phyloP scores from a whole-genome alignment of 2,888 invertebrate genomes.

The Lacanobia wlatinum region DNA sequence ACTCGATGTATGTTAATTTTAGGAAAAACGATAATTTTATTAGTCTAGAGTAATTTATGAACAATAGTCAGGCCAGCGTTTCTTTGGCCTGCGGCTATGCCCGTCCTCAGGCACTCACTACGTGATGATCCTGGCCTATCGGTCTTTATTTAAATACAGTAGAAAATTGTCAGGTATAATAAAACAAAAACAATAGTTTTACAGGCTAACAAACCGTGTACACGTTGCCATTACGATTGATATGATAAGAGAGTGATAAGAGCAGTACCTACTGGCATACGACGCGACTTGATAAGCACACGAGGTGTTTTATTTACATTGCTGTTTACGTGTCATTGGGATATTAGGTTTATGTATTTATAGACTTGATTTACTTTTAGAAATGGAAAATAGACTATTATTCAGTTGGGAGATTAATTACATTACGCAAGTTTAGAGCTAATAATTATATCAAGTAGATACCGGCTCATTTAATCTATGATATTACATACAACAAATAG shows the following conservation, averaged over 20 bases:
- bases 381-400: neutral
- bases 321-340: conserved; percentile 31
- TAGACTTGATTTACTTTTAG: neutral
- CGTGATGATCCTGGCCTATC: too few relatives aligned
- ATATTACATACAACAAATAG: neutral
- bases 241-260: conserved; percentile 65
- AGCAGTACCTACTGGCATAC: neutral
- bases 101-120: too few relatives aligned
- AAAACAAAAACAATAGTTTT: conserved; percentile 52
- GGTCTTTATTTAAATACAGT: neutral
- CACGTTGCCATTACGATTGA: conserved; percentile 52
- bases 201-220: conserved; percentile 47
- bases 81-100: too few relatives aligned
- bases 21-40: too few relatives aligned
- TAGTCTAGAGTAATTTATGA: too few relatives aligned
- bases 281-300: conserved; percentile 41
- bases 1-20: too few relatives aligned
- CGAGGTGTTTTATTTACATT: conserved; percentile 50
- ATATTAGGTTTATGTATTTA: conserved; percentile 7
- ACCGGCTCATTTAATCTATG: neutral
- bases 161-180: conserved; percentile 16
- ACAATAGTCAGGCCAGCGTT: too few relatives aligned
- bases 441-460: too few relatives aligned
- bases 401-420: neutral
- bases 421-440: neutral